Evolutionary conservation across 1,140 invertebrate genomes (phyloP), one percentile per base, ranked within the genome.

Genomic region (Lineus longissimus): DNA sequence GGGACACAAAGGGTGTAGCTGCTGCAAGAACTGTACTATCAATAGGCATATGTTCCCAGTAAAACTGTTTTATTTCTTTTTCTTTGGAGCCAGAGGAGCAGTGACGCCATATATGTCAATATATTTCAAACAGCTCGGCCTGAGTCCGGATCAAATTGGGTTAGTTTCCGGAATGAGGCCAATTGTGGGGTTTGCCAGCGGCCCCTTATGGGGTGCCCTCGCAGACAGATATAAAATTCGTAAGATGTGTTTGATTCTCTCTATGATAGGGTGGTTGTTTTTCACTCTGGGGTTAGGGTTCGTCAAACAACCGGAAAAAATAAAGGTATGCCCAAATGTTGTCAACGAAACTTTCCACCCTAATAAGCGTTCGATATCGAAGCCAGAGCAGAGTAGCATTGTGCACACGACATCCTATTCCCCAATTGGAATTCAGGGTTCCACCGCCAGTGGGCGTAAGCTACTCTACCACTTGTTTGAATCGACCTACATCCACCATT

Each of bases 31-130:
- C 15, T 36, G 33, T 36, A 36, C 33, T 15, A 36, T 36, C 33
- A 36, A 36, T 15, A 36, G 33, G 15, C 33, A 36, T 15, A 36
- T 36, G 33, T 15, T 36, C 4, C 33, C 33, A 15, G 33, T 36
- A 13, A 64, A 64, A 41, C 22, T 64, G 11, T 65, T 65, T 40
- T 62, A 65, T 40, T 65, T 65, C 29, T 23, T 33, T 17, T 65
- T 65, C 54, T 23, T 65, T 15, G 51, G 45, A 2, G 59, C 47
- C 17, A 11, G 43, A 2, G 64, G 59, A 2, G 61, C 31, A 13
- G 22, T 62, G 13, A n/a, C 33, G 23, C 45, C 64, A 22, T 65
- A 55, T 41, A 19, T 55, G n/a, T 51, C 59, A 19, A 47, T 65
- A 31, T 62, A 47, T 43, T 23, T 65, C 13, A 65, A 65, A 30